Percentiles rank a stretch among this genome's conserved stretches.
Conservation (phyloP, 2,797 vertebrate genomes). For the Gallinago nigripennis region DNA sequence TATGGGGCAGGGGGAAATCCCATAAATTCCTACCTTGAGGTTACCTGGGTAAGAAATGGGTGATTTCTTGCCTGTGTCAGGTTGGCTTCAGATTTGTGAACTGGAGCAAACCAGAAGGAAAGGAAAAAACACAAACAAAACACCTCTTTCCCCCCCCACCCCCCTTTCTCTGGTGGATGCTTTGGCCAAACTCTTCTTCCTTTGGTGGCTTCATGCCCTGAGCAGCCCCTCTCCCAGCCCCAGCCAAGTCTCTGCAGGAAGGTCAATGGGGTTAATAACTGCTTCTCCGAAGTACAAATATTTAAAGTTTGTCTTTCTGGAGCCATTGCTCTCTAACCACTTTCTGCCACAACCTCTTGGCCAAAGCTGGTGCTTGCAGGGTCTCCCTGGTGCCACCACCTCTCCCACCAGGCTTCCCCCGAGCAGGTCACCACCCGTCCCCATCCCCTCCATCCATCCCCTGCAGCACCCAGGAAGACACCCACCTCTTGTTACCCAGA, state of each 20-base stretch:
- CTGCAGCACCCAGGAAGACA: neutral
- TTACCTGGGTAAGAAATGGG: neutral
- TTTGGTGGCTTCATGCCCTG: rapidly evolving
- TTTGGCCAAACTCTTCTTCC: neutral
- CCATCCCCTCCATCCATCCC: neutral
- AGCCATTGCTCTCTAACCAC: neutral
- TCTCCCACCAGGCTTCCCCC: neutral
- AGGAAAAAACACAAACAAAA: neutral
- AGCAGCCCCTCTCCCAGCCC: neutral
- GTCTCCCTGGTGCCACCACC: neutral
- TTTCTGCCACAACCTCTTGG: neutral
- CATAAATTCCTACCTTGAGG: neutral
- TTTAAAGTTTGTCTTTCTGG: neutral
- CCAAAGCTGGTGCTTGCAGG: neutral
- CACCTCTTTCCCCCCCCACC: too few species aligned
- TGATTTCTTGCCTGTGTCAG: neutral
- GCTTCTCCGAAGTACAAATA: neutral
- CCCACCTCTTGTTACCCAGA: neutral
- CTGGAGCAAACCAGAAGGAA: neutral
- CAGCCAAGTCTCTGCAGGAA: neutral
- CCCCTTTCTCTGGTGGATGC: neutral
- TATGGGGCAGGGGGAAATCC: neutral
- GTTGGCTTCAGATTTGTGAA: neutral
- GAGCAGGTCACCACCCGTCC: neutral
- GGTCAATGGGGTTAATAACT: too few species aligned